Evolutionary conservation across 2,113 vertebrate species (phyloP), one percentile per base, ranked within the genome.

Genomic region (Hydrochoerus hydrochaeris): DNA sequence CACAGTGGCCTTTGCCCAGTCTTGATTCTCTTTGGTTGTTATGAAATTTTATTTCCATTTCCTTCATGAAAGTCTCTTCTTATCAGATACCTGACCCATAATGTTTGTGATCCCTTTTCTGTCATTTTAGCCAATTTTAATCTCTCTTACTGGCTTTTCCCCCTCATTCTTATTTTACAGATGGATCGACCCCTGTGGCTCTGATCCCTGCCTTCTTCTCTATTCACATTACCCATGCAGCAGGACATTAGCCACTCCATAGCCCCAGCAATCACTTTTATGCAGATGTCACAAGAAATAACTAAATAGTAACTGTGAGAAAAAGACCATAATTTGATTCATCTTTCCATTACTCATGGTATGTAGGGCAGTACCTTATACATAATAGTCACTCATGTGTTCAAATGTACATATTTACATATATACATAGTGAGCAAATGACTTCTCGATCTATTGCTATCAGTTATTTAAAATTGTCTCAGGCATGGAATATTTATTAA

Each of bases 151-250:
- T 67, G 35, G 26, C 7, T 60, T 24, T 6, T 30, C 41, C 26
- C 7, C 1, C 4, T 60, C 14, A 26, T 89, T 86, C 94, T 46
- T 57, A 96, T 96, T 97, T 96, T 86, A 86, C 63, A 63, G n/a
- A 75, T 52, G 17, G 90, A 86, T 13, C n/a, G 41, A 94, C 20
- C 4, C 49, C 62, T 19, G 20, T 57, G 73, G 65, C 38, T 94
- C 73, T 84, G 67, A 82, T 60, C 88, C 92, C 83, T 83, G 49
- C 78, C 28, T 85, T 73, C 44, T 94, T 78, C 49, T 95, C 80
- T 82, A 90, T 92, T 67, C 38, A 0, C 32, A 77, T 96, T 85
- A 52, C 28, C 58, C 35, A 78, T 96, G 95, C 52, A 5, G 83
- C 84, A 88, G 86, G 71, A 94, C 14, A 60, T 89, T 49, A 73